These are phyloP conservation scores for Platyura marginata DNA, from an alignment of 1,140 invertebrate species.

Conservation along the genomic window DNA sequence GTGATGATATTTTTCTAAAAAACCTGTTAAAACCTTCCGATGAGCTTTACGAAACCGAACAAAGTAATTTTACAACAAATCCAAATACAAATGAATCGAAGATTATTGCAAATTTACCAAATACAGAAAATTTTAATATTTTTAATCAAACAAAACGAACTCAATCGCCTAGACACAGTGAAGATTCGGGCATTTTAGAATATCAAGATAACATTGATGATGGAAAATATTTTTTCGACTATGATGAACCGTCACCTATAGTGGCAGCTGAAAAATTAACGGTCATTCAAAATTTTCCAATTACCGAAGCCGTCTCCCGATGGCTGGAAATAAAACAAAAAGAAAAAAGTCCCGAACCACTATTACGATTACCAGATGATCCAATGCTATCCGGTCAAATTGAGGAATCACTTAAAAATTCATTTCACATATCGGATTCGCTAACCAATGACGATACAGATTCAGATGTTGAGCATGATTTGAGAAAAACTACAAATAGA, in stretches of 20 bases:
- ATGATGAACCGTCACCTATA: background rate
- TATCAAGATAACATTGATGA: background rate
- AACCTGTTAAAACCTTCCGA: too few relatives aligned
- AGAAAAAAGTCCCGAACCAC: slow-evolving; percentile 2
- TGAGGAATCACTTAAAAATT: background rate
- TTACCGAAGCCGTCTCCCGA: slow-evolving; percentile 1
- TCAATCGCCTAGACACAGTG: background rate
- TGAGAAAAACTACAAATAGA: background rate
- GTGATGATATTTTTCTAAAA: too few relatives aligned
- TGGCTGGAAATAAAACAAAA: slow-evolving; percentile 1
- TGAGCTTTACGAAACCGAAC: too few relatives aligned
- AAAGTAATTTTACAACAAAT: too few relatives aligned
- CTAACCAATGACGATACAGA: background rate
- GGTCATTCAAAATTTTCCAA: slow-evolving; percentile 1
- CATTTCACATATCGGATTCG: background rate
- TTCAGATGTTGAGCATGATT: background rate
- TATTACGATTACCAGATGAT: slow-evolving; percentile 1
- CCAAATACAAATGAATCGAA: too few relatives aligned
- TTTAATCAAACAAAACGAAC: too few relatives aligned
- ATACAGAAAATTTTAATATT: too few relatives aligned
- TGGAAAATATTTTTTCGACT: background rate
- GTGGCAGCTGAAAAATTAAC: background rate
- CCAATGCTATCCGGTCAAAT: background rate
- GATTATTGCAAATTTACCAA: too few relatives aligned
- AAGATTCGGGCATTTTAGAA: background rate